phyloP scores from a whole-genome alignment of 1,140 invertebrate species.

The Semibalanus balanoides region DNA sequence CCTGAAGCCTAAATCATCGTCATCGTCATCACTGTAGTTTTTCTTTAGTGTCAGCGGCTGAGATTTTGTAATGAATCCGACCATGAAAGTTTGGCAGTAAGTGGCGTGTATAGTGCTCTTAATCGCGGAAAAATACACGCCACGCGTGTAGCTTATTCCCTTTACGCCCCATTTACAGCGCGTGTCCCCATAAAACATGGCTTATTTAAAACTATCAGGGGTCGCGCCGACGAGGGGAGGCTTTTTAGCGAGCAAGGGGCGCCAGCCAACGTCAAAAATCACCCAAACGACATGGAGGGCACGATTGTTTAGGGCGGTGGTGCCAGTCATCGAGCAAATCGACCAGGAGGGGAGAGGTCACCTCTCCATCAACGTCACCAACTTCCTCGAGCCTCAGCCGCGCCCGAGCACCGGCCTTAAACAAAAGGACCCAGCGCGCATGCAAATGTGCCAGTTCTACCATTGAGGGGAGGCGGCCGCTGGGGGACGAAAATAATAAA shows the following conservation, averaged over 20 bases:
- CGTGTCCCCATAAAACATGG: neutral
- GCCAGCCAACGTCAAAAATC: neutral
- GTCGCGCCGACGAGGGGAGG: neutral
- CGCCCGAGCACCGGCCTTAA: neutral
- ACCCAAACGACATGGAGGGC: neutral
- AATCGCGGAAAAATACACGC: no score
- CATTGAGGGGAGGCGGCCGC: neutral
- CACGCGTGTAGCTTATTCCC: no score
- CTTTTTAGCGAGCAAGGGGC: neutral
- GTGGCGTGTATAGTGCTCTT: no score
- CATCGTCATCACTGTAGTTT: no score
- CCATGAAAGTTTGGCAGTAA: no score
- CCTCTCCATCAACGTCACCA: neutral
- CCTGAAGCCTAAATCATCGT: no score
- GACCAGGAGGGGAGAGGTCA: neutral
- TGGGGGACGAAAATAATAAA: neutral
- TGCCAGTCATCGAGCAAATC: neutral
- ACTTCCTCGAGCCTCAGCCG: neutral
- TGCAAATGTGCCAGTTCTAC: neutral
- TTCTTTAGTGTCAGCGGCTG: no score
- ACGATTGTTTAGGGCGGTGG: neutral
- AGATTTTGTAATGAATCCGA: no score
- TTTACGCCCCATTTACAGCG: neutral
- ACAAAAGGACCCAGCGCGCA: neutral
- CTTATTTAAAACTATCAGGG: neutral